phyloP scores from a whole-genome alignment of 30 jellyfish, hydroid and myxozoan genomes.

The Chironex yamaguchii region DNA sequence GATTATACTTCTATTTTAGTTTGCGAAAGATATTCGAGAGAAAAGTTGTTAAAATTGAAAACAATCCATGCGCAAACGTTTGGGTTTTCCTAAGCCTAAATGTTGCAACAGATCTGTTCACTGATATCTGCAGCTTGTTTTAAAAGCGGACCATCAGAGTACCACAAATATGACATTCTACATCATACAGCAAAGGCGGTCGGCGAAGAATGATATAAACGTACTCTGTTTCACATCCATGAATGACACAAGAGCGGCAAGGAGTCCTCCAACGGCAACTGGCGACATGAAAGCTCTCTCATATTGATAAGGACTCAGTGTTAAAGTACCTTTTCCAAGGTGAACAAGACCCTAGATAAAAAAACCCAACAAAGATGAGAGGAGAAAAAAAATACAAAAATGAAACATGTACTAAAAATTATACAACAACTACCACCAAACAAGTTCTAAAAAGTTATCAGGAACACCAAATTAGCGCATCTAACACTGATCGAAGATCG shows the following conservation, averaged over 20 bases:
- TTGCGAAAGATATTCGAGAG: too few species aligned
- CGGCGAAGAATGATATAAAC: too few species aligned
- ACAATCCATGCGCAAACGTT: too few species aligned
- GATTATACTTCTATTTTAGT: too few species aligned
- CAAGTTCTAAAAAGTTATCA: neutral
- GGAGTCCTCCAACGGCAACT: constrained; percentile 96
- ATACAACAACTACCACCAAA: neutral
- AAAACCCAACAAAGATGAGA: neutral
- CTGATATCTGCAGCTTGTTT: too few species aligned
- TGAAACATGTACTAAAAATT: neutral
- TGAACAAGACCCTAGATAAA: constrained; percentile 90
- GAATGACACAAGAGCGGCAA: constrained; percentile 80
- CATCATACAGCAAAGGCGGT: too few species aligned
- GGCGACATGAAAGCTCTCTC: constrained; percentile 98
- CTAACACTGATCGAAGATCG: too few species aligned
- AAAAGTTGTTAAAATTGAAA: too few species aligned
- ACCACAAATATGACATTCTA: too few species aligned
- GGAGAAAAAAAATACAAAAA: neutral
- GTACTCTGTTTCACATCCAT: constrained; percentile 96
- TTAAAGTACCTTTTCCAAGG: constrained; percentile 96
- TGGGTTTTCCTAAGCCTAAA: too few species aligned
- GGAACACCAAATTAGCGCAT: neutral
- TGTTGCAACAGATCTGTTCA: too few species aligned
- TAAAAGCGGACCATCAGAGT: too few species aligned
- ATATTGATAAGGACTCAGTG: constrained; percentile 94